Conservation (phyloP, 1,140 invertebrate genomes). For the Artemia franciscana region DNA sequence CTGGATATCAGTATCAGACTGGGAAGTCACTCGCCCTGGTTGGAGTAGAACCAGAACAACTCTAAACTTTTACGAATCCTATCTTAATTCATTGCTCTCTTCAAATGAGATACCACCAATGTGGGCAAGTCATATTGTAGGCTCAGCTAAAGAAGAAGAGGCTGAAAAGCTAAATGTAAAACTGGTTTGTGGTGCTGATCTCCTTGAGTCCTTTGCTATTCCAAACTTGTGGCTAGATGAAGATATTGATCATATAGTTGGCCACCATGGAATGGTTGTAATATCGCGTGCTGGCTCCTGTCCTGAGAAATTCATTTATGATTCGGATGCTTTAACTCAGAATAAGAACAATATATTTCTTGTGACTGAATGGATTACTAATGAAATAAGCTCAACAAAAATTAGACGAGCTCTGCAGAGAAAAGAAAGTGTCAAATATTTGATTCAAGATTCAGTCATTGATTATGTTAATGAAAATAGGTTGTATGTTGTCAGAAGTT, state of each 20-base stretch:
- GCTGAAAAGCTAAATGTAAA: slow-evolving; percentile 37
- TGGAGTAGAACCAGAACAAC: slow-evolving; percentile 58
- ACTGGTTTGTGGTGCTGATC: slow-evolving; percentile 75
- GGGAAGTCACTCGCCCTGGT: slow-evolving; percentile 52
- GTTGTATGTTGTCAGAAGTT: too few relatives aligned
- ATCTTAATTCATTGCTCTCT: slow-evolving; percentile 7
- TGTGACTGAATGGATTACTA: slow-evolving; percentile 77
- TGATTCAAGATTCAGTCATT: slow-evolving; percentile 61
- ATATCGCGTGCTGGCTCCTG: slow-evolving; percentile 63
- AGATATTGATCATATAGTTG: slow-evolving; percentile 70
- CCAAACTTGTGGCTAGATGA: slow-evolving; percentile 69
- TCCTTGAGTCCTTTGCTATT: slow-evolving; percentile 72
- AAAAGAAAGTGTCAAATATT: slow-evolving; percentile 67
- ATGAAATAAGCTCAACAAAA: slow-evolving; percentile 84
- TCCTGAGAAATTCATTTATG: slow-evolving; percentile 72
- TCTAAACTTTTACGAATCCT: slow-evolving; percentile 54
- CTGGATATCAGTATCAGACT: slow-evolving; percentile 64
- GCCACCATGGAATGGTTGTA: slow-evolving; percentile 73
- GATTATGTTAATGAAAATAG: slow-evolving; percentile 54
- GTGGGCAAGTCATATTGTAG: slow-evolving; percentile 1
- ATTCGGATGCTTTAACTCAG: slow-evolving; percentile 66
- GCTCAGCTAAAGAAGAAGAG: slow-evolving; percentile 8
- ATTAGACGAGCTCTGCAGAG: slow-evolving; percentile 53
- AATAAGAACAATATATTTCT: slow-evolving; percentile 58
- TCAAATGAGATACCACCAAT: not conserved